Percentiles rank a stretch among this genome's conserved stretches.
Conservation (phyloP, 2,113 vertebrate genomes). For the Colossoma macropomum region DNA sequence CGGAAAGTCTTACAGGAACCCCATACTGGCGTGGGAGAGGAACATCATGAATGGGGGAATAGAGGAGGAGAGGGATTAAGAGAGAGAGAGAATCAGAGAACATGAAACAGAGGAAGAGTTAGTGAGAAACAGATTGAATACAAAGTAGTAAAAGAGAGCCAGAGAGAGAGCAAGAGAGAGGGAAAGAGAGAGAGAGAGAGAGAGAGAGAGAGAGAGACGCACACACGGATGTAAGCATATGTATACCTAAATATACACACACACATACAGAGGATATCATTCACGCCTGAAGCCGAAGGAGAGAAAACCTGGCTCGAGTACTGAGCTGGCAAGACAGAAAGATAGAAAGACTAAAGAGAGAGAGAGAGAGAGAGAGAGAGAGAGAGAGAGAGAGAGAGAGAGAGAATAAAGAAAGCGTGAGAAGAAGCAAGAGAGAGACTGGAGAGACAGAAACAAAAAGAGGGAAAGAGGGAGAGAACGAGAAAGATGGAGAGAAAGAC, state of each 20-base stretch:
- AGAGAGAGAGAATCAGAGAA: conserved; percentile 19
- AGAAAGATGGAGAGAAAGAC: neutral
- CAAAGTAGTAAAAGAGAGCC: neutral
- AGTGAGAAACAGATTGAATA: conserved; percentile 47
- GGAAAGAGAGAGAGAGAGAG: neutral
- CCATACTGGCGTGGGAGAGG: conserved; percentile 41
- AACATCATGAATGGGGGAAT: conserved; percentile 10
- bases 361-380: conserved; percentile 2
- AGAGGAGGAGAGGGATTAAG: conserved; percentile 10
- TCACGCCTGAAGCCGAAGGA: conserved; percentile 30
- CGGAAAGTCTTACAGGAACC: conserved; percentile 39
- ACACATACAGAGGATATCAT: conserved; percentile 21
- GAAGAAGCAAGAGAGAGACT: neutral
- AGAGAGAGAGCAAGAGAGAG: neutral
- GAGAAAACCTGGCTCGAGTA: conserved; percentile 33
- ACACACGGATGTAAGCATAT: neutral
- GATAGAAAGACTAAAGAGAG: neutral
- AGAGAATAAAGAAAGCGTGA: neutral
- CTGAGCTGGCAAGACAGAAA: conserved; percentile 16
- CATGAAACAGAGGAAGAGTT: conserved; percentile 18
- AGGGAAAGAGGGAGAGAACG: neutral
- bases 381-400: neutral
- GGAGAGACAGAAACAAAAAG: neutral
- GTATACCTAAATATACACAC: neutral
- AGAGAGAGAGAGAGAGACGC: conserved; percentile 3